These are phyloP conservation scores for Lasioglossum pauxillum DNA, from an alignment of 2,888 invertebrate genomes.

Conservation along the genomic window DNA sequence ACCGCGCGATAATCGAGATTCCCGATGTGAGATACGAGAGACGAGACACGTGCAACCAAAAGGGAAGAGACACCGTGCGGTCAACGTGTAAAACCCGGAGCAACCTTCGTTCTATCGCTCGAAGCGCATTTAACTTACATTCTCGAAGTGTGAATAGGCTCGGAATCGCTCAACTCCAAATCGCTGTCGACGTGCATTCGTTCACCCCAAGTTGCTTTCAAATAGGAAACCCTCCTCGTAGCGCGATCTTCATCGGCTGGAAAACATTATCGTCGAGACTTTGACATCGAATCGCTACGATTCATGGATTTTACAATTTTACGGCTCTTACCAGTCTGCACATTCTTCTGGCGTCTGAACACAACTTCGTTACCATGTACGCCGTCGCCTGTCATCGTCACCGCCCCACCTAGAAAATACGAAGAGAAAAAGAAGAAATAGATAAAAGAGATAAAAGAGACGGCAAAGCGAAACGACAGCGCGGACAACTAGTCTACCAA, in stretches of 20 bases:
- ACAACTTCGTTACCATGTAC: slow-evolving; percentile 79
- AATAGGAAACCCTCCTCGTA: slow-evolving; percentile 96
- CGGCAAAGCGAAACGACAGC: neutral
- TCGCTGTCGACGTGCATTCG: slow-evolving; percentile 91
- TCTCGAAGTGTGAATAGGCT: slow-evolving; percentile 86
- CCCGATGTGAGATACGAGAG: neutral
- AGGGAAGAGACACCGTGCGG: neutral
- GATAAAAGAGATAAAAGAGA: too few relatives aligned
- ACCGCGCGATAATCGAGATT: neutral
- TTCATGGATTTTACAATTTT: neutral
- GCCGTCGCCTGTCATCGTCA: slow-evolving; percentile 71
- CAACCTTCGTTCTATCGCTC: neutral
- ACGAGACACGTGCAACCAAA: neutral
- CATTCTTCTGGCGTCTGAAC: slow-evolving; percentile 81
- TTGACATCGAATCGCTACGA: neutral
- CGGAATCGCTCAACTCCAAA: slow-evolving; percentile 87
- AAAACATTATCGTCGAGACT: slow-evolving; percentile 5
- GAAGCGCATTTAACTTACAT: slow-evolving; percentile 85
- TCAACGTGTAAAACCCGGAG: neutral
- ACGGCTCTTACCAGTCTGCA: slow-evolving; percentile 76
- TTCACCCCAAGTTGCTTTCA: slow-evolving; percentile 95
- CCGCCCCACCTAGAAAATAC: slow-evolving; percentile 35
- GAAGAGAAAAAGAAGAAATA: too few relatives aligned
- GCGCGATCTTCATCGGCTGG: slow-evolving; percentile 93
- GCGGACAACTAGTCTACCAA: slow-evolving; percentile 54